These are phyloP conservation scores for Diadophis punctatus DNA, from an alignment of 2,113 vertebrate species.

Conservation along the genomic window DNA sequence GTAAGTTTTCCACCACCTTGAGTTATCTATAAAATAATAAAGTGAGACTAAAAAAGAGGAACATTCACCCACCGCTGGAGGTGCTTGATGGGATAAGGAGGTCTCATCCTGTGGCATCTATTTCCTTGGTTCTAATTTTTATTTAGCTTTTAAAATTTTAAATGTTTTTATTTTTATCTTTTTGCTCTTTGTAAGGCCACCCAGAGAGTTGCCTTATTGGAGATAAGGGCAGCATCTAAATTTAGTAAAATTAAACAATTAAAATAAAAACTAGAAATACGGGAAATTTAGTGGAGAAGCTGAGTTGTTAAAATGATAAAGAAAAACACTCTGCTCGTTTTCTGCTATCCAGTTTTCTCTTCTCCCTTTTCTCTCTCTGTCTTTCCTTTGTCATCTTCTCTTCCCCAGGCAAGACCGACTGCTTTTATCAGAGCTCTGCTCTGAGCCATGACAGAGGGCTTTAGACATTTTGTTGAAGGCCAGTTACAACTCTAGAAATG, in stretches of 20 bases:
- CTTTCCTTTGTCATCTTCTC: not conserved
- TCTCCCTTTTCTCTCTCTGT: not conserved
- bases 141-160: not conserved
- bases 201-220: not conserved
- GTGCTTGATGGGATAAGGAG: not conserved
- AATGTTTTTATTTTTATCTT: not conserved
- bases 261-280: not conserved
- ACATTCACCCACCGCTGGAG: not conserved
- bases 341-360: not conserved
- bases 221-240: not conserved
- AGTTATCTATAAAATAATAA: not conserved
- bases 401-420: not conserved
- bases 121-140: not conserved
- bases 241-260: not conserved
- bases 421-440: not conserved
- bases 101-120: not conserved
- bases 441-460: not conserved
- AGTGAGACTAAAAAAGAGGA: not conserved
- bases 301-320: not conserved
- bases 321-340: not conserved
- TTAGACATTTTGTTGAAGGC: not conserved
- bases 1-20: not conserved
- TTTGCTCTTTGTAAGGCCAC: not conserved
- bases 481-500: not conserved
- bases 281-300: not conserved